Base-by-base conservation (phyloP, 2,113 vertebrate species). In the Hassar affinis region DNA sequence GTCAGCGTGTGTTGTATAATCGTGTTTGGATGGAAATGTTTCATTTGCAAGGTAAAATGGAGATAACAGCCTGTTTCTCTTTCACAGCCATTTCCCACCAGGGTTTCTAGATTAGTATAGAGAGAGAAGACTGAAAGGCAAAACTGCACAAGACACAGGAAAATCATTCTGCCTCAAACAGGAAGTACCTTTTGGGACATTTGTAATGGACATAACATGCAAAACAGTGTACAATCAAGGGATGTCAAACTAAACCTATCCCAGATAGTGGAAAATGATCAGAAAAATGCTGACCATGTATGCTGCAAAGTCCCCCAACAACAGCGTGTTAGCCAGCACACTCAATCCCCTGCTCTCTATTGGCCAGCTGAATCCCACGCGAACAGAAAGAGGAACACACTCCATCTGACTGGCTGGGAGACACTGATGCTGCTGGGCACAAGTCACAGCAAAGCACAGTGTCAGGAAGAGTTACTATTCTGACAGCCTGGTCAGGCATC, bases 221-320 rank as follows among this genome's bases (percentile, higher is more conserved):
- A 80, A 27, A 62, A 62, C 61, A 14, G 5, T 30, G 27, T 2
- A 38, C 17, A 20, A 18, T 9, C 17, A 35, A 30, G 35, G 15
- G 27, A 38, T 72, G 47, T 30, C 47, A 51, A 51, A 75, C 25
- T 22, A 49, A 75, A 49, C 18, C 1, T 59, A 35, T 59, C 25
- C 25, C 33, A 49, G 17, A 47, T 22, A 30, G 8, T 62, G 12
- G 27, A 35, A 51, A 52, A 51, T 51, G 59, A 64, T 51, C 38
- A n/a, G 27, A 9, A 49, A 49, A 47, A 51, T 74, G 57, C 25
- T 72, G 49, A 83, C 30, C 45, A 47, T 52, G 6, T 54, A 14
- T 80, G 33, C 89, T 91, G 89, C 86, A 88, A 91, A 89, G 89
- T 91, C 85, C 88, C 91, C 91, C 90, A 91, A 93, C 92, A 93